phyloP scores from a whole-genome alignment of 2,797 vertebrate genomes.

The Etheostoma nigrum region DNA sequence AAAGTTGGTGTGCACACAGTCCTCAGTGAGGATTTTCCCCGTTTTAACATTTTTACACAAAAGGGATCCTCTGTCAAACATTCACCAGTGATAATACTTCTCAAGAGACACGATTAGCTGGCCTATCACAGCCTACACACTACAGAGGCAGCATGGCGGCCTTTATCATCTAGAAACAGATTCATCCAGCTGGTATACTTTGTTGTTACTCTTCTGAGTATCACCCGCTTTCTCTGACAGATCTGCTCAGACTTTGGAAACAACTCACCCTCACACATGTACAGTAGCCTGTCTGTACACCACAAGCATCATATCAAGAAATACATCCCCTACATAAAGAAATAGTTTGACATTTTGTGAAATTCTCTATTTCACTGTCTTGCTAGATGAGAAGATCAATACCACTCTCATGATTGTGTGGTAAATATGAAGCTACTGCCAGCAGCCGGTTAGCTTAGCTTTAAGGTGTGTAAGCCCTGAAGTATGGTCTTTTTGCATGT shows the following conservation, averaged over 20 bases:
- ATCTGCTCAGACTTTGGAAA: conserved; percentile 36
- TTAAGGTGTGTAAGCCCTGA: no score
- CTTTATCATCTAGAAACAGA: conserved; percentile 37
- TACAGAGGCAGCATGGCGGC: conserved; percentile 1
- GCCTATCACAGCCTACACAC: not conserved
- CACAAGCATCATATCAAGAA: not conserved
- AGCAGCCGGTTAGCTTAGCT: not conserved
- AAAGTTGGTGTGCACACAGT: not conserved
- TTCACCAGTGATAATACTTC: conserved; percentile 14
- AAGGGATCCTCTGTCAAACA: conserved; percentile 42
- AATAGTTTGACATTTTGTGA: conserved; percentile 4
- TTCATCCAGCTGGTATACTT: conserved; percentile 31
- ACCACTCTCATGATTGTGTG: not conserved
- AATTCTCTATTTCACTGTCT: conserved; percentile 3
- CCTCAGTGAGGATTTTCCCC: conserved; percentile 15
- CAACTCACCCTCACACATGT: conserved; percentile 2
- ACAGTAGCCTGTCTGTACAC: not conserved
- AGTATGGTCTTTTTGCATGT: no score
- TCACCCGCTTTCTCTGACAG: conserved; percentile 25
- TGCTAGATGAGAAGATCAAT: not conserved
- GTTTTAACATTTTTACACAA: conserved; percentile 41
- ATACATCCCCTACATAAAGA: not conserved
- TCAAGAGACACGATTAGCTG: conserved; percentile 24
- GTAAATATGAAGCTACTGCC: not conserved
- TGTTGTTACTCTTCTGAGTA: conserved; percentile 31